Conservation (phyloP, 2,797 vertebrate species). For the Prunella strophiata region DNA sequence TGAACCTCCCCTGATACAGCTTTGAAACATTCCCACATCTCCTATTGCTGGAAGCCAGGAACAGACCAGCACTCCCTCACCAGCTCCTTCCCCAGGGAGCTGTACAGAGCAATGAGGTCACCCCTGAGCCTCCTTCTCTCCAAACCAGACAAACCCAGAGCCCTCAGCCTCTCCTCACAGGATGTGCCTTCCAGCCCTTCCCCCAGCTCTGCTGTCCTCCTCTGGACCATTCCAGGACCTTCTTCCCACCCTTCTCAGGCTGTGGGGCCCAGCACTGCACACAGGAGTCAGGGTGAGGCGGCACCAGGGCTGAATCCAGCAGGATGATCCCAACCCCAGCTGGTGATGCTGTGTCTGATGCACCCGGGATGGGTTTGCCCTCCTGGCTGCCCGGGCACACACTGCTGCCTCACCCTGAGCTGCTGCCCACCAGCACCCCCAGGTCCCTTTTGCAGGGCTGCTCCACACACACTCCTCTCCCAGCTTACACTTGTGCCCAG, state of each 20-base stretch:
- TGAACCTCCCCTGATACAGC: neutral
- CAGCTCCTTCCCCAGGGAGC: neutral
- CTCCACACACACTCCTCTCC: neutral
- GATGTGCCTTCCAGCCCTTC: neutral
- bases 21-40: neutral
- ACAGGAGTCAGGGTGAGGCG: too few species aligned
- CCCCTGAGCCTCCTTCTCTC: neutral
- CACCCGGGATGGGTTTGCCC: neutral
- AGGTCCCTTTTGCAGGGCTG: neutral
- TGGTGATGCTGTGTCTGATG: neutral
- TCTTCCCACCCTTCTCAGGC: neutral
- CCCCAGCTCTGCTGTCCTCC: neutral
- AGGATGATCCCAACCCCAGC: neutral
- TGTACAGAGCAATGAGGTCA: neutral
- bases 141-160: neutral
- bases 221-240: neutral
- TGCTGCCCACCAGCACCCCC: neutral
- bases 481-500: neutral
- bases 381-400: neutral
- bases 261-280: neutral
- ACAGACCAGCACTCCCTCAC: neutral
- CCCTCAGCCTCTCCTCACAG: neutral
- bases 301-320: too few species aligned
- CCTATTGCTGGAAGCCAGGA: neutral
- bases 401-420: neutral